A percentile compares a stretch with the other conserved stretches of the same genome.
These are phyloP conservation scores for Mixornis gularis DNA, from an alignment of 2,113 vertebrate species.

Conservation along the genomic window DNA sequence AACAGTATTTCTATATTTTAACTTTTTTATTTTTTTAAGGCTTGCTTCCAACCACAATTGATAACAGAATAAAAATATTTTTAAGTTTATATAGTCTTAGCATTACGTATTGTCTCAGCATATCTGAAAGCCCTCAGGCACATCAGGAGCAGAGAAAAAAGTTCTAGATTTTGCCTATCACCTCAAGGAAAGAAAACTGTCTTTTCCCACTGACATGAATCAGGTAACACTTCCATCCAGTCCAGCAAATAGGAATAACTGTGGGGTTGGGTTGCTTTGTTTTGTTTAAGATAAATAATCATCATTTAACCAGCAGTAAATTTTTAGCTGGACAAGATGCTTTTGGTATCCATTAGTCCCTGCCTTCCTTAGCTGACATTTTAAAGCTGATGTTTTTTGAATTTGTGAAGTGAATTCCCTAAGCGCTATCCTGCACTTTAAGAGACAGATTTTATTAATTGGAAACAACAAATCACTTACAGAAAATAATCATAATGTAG, in stretches of 20 bases:
- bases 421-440: slow-evolving; percentile 46
- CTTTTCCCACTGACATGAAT: not conserved
- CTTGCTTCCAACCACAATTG: not conserved
- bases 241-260: not conserved
- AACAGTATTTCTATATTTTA: not conserved
- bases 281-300: slow-evolving; percentile 20
- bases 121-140: not conserved
- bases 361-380: not conserved
- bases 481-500: slow-evolving; percentile 59
- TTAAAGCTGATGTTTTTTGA: slow-evolving; percentile 29
- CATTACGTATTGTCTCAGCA: not conserved
- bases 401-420: slow-evolving; percentile 64
- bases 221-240: not conserved
- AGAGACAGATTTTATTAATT: slow-evolving; percentile 68
- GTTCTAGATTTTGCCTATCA: not conserved
- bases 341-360: slow-evolving; percentile 17
- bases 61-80: not conserved
- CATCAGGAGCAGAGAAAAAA: not conserved
- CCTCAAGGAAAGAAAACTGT: not conserved
- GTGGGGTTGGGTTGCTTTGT: not conserved
- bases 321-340: slow-evolving; percentile 3
- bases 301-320: not conserved
- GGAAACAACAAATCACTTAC: slow-evolving; percentile 70
- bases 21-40: not conserved
- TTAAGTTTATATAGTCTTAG: not conserved